Conservation (phyloP, 2,113 vertebrate species). For the Tachycineta bicolor region DNA sequence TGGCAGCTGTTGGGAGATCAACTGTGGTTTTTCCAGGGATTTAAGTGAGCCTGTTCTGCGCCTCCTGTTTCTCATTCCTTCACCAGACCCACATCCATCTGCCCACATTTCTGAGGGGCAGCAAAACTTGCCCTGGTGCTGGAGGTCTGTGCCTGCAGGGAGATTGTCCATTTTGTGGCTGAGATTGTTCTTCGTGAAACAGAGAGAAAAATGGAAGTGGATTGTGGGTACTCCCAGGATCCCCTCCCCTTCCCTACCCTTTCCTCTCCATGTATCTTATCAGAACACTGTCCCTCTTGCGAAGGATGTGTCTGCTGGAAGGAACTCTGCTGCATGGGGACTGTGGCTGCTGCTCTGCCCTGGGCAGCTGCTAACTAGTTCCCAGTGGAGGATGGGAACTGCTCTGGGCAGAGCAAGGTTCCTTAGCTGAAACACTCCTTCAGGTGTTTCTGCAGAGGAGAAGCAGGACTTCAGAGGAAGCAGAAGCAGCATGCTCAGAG, state of each 20-base stretch:
- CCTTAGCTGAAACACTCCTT: neutral
- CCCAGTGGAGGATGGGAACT: neutral
- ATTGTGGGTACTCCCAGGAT: neutral
- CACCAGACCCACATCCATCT: neutral
- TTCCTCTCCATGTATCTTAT: neutral
- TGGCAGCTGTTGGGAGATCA: neutral
- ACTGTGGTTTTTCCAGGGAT: neutral
- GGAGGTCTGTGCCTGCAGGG: neutral
- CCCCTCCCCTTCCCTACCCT: neutral
- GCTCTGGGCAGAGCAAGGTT: neutral
- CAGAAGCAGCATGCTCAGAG: neutral
- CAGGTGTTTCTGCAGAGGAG: neutral
- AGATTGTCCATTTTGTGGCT: neutral
- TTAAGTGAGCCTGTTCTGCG: neutral
- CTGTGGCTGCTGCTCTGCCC: neutral
- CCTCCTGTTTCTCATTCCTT: neutral
- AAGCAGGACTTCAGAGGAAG: neutral
- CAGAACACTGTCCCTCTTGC: neutral
- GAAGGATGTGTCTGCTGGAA: neutral
- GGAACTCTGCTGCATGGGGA: neutral
- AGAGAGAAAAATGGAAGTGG: neutral
- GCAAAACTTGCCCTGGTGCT: neutral
- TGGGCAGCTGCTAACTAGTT: neutral
- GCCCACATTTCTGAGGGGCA: neutral
- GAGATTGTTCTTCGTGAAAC: neutral